Conservation (phyloP, 2,797 vertebrate genomes). For the Acropternis orthonyx region DNA sequence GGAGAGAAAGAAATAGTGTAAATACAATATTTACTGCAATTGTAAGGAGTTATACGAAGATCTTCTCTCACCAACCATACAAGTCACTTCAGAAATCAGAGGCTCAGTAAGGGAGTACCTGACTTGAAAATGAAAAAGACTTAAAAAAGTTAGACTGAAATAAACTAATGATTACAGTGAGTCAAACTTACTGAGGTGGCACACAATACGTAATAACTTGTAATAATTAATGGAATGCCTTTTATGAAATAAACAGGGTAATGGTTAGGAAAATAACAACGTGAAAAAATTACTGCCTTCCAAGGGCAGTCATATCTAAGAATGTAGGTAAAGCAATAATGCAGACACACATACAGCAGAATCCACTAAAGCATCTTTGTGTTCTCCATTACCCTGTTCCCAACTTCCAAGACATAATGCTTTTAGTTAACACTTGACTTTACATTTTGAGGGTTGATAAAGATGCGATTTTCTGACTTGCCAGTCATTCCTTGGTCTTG, state of each 20-base stretch:
- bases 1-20: background rate
- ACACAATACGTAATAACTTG: background rate
- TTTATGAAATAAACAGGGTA: too few species aligned
- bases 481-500: background rate
- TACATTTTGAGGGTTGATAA: background rate
- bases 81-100: background rate
- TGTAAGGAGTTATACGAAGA: background rate
- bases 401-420: background rate
- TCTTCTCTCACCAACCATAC: background rate
- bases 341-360: background rate
- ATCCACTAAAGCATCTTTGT: background rate
- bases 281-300: background rate
- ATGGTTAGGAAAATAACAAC: too few species aligned
- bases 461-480: background rate
- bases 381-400: background rate
- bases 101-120: background rate
- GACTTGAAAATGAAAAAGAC: background rate
- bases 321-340: background rate
- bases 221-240: background rate
- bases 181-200: background rate
- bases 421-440: background rate
- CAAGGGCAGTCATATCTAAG: background rate
- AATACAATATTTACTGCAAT: background rate
- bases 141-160: background rate
- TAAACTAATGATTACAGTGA: background rate